A percentile compares a stretch with the other conserved stretches of the same genome.
Conservation (phyloP, 2,113 vertebrate genomes). For the Ophthalmolycus amberensis region DNA sequence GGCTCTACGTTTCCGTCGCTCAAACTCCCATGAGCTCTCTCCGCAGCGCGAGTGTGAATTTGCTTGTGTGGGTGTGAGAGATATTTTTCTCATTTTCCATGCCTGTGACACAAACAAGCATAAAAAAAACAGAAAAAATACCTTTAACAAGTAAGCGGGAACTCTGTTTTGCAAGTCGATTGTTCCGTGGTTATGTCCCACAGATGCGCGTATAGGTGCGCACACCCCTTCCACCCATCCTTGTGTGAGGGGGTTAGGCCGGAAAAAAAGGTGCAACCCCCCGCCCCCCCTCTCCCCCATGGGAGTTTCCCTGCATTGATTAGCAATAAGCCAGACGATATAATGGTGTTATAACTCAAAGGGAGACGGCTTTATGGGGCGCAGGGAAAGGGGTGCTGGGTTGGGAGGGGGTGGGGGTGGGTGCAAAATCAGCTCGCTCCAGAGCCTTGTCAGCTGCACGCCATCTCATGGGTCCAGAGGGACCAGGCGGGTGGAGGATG, state of each 20-base stretch:
- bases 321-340: constrained; percentile 79
- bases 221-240: constrained; percentile 16
- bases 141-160: constrained; percentile 40
- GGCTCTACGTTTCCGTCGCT: constrained; percentile 75
- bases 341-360: constrained; percentile 78
- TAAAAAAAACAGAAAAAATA: constrained; percentile 14
- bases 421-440: constrained; percentile 53
- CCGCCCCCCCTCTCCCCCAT: not conserved
- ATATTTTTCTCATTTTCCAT: constrained; percentile 47
- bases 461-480: constrained; percentile 39
- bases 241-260: constrained; percentile 14
- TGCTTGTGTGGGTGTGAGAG: constrained; percentile 5
- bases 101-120: constrained; percentile 55
- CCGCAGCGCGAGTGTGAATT: constrained; percentile 58
- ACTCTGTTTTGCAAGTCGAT: constrained; percentile 38
- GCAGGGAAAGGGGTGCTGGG: constrained; percentile 43
- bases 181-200: constrained; percentile 35
- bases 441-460: constrained; percentile 45
- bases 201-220: constrained; percentile 40
- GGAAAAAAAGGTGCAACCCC: constrained; percentile 31
- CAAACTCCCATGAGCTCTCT: constrained; percentile 75
- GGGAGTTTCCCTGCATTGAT: constrained; percentile 76
- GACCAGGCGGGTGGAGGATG: constrained; percentile 30
- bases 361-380: constrained; percentile 69
- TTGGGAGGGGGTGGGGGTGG: not conserved